These are phyloP conservation scores for Didymodactylos carnosus DNA, from an alignment of 2,888 invertebrate species.

Conservation along the genomic window DNA sequence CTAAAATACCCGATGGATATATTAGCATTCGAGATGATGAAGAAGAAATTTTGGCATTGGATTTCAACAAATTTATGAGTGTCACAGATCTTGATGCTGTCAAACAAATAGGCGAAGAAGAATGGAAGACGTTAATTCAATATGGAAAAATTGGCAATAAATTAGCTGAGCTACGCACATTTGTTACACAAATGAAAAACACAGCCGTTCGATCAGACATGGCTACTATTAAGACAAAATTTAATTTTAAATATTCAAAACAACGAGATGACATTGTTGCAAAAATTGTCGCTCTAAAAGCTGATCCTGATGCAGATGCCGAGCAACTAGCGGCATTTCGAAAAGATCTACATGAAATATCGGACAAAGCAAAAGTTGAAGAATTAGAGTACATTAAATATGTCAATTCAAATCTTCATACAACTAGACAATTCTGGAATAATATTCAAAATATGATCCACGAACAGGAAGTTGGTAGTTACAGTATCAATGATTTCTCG, in stretches of 20 bases:
- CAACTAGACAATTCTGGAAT: not conserved
- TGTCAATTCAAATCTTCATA: not conserved
- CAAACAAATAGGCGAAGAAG: not conserved
- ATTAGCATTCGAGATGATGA: not conserved
- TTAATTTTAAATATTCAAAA: not conserved
- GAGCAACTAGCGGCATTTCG: not conserved
- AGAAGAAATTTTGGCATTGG: not conserved
- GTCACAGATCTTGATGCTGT: not conserved
- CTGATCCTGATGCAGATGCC: not conserved
- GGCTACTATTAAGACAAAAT: not conserved
- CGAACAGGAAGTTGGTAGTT: not conserved
- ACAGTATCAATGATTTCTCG: not conserved
- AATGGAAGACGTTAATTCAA: not conserved
- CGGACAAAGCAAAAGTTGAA: not conserved
- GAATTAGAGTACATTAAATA: not conserved
- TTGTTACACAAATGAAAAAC: not conserved
- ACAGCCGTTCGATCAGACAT: not conserved
- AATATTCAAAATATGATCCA: not conserved
- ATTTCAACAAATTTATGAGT: not conserved
- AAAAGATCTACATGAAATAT: not conserved
- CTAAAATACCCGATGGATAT: not conserved
- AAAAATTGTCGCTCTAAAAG: not conserved
- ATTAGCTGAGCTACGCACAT: not conserved
- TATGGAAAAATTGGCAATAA: not conserved
- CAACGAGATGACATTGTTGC: not conserved